Evolutionary conservation across 2,797 vertebrate genomes (phyloP), one percentile per base, ranked within the genome.

Genomic region (Pseudotriccus pelzelni): DNA sequence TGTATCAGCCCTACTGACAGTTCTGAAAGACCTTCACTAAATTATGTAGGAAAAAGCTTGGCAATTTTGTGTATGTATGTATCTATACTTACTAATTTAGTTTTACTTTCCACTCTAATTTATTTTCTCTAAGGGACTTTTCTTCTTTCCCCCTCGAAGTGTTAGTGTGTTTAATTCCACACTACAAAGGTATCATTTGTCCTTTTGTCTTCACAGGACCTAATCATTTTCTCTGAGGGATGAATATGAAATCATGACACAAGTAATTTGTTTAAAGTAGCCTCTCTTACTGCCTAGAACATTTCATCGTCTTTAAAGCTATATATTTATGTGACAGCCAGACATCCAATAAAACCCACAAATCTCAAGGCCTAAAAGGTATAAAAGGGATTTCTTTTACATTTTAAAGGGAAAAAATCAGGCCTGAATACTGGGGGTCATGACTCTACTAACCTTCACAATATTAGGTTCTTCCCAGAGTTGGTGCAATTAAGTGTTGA

Each of bases 151-250:
- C 23, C 41, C 58, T 63, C 36, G 66, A 85, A 87, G 83, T 11
- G 14, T 20, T 56, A 72, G 14, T 24, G 16, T 30, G 34, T 34
- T 92, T 82, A 91, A 90, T 90, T 88, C 63, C 52, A 36, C 6
- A 2, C 59, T 56, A 87, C 68, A 62, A 73, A 95, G 27, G 28
- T 19, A 79, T 52, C 22, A 76, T 76, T 82, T 36, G 18, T 59
- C 67, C 67, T 95, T 87, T 83, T 87, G 53, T 87, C 90, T 92
- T 94, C 78, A 84, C 22, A 77, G 64, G 72, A 93, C 84, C 74
- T 87, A 84, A 92, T 89, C 30, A 87, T 84, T 52, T 67, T 81
- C 84, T 94, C 88, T 49, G 36, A 92, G 76, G 75, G 56, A 70
- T 77, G 79, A 73, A 79, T 60, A 64, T 0, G 1, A 92, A 95